Conservation (phyloP, 1,140 invertebrate genomes). For the Phenacoccus solenopsis region DNA sequence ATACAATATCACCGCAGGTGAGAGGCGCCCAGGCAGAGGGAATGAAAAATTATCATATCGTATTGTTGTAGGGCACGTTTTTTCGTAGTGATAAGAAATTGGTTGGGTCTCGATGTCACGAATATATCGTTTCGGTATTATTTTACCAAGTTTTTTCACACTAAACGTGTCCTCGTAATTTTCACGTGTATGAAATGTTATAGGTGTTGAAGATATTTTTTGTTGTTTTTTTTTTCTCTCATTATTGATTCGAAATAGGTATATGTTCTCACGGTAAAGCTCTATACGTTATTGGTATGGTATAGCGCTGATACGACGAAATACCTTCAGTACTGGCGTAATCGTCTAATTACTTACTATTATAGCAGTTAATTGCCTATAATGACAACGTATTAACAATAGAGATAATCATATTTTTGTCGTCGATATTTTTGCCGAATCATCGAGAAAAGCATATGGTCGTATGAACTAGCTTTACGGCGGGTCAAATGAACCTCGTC, state of each 20-base stretch:
- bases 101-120: not conserved
- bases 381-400: not conserved
- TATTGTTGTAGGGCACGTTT: not conserved
- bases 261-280: not conserved
- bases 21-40: too few species aligned
- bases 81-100: not conserved
- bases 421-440: not conserved
- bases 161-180: not conserved
- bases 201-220: not conserved
- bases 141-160: not conserved
- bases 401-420: not conserved
- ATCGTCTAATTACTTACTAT: not conserved
- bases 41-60: conserved; percentile 4
- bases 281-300: too few species aligned
- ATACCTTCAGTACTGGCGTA: too few species aligned
- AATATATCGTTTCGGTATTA: not conserved
- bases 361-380: not conserved
- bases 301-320: not conserved
- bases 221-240: not conserved
- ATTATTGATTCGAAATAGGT: not conserved
- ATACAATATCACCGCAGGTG: too few species aligned
- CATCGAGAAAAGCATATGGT: not conserved
- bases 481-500: too few species aligned
- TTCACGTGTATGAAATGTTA: not conserved
- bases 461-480: too few species aligned